Evolutionary conservation across 2,797 vertebrate species (phyloP).

Genomic region (Galaxias olidus): DNA sequence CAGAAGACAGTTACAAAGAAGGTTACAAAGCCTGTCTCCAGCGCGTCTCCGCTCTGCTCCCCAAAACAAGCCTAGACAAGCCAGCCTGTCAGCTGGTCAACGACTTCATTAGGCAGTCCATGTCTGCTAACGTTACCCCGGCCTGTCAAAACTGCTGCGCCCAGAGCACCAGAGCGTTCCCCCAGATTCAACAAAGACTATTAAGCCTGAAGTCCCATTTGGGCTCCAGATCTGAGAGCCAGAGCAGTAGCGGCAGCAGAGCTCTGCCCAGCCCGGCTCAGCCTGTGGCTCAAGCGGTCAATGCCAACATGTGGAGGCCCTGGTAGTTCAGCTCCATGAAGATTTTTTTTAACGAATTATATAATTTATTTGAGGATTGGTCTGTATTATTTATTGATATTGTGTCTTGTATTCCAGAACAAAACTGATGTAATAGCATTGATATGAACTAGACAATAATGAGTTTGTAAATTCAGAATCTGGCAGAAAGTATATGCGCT

Average conservation of each 20-base stretch:
- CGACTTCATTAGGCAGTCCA: conserved; percentile 72
- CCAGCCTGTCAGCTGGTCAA: conserved; percentile 69
- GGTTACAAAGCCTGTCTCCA: conserved; percentile 84
- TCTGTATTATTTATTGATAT: conserved; percentile 39
- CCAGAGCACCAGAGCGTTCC: conserved; percentile 44
- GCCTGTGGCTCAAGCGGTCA: conserved; percentile 6
- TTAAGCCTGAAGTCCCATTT: conserved; percentile 48
- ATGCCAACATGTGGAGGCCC: conserved; percentile 52
- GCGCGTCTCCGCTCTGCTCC: conserved; percentile 74
- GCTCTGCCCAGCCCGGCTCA: neutral
- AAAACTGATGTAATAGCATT: conserved; percentile 6
- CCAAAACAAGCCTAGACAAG: conserved; percentile 68
- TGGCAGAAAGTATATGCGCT: conserved; percentile 45
- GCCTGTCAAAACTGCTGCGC: conserved; percentile 69
- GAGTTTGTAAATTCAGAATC: conserved; percentile 38
- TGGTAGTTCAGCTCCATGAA: conserved; percentile 43
- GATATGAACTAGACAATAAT: conserved; percentile 23
- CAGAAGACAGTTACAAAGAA: conserved; percentile 75
- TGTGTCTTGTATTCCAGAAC: conserved; percentile 20
- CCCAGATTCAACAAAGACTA: conserved; percentile 67
- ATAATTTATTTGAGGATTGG: conserved; percentile 11
- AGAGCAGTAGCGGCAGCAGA: conserved; percentile 4
- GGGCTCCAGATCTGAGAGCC: conserved; percentile 23
- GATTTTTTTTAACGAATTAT: conserved; percentile 7
- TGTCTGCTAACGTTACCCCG: conserved; percentile 38